Evolutionary conservation across 2,113 vertebrate genomes (phyloP).

Genomic region (Pelecanus crispus): DNA sequence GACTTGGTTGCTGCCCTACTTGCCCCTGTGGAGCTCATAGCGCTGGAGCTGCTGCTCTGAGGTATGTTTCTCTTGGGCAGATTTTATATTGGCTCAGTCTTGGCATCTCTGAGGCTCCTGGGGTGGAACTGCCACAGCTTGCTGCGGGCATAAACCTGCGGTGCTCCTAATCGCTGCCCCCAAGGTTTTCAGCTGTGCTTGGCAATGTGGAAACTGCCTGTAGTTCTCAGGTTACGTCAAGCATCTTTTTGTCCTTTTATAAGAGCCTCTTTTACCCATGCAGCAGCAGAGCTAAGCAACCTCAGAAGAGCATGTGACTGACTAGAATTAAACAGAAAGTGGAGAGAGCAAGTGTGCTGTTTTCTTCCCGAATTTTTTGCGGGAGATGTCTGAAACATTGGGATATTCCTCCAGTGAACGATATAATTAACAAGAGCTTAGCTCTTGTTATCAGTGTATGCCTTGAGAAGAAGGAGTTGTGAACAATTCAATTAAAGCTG

Average conservation of each 20-base stretch:
- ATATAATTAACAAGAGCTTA: not conserved
- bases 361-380: not conserved
- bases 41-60: not conserved
- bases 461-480: not conserved
- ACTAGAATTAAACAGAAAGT: not conserved
- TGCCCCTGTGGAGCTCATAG: not conserved
- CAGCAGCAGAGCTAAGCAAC: not conserved
- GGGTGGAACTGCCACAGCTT: not conserved
- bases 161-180: not conserved
- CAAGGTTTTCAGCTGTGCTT: not conserved
- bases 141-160: not conserved
- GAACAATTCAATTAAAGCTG: not conserved
- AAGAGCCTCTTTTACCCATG: not conserved
- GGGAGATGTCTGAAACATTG: not conserved
- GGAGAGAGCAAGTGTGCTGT: not conserved
- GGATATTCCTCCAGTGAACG: not conserved
- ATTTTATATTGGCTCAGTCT: not conserved
- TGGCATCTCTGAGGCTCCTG: not conserved
- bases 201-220: not conserved
- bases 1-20: not conserved
- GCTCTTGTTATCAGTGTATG: rapidly evolving
- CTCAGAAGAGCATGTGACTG: not conserved
- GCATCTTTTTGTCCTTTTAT: not conserved
- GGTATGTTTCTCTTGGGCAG: not conserved
- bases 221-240: not conserved